Base-by-base conservation (phyloP, 2,113 vertebrate genomes). In the Corythaixoides concolor region DNA sequence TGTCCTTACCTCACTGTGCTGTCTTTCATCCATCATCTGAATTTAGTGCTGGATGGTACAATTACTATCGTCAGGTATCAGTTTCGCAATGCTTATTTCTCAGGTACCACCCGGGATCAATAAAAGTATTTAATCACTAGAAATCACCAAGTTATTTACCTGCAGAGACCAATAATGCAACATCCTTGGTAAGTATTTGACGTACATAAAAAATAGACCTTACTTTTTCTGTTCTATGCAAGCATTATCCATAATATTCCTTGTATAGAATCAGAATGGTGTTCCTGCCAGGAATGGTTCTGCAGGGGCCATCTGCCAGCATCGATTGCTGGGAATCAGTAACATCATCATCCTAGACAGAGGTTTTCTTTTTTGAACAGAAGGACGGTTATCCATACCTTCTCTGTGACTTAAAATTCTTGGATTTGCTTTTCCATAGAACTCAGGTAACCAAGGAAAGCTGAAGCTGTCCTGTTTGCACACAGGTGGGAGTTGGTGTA, bases 161-260 rank as follows among this genome's bases (percentile, higher is more conserved):
- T 58, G 52, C n/a, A 55, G 49, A 67, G 27, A 49, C 37, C 56
- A 53, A 30, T 37, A 56, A 82, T 35, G 24, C n/a, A 63, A 53
- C 43, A 45, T 52, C 60, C 35, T 66, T 30, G 15, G 0, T 39
- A 55, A 50, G 43, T 81, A 33, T 85, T 50, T 55, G 24, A 68
- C 4, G 2, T 17, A 24, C 1, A 2, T 53, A 35, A 52, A 39
- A 88, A 69, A 39, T 0, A 55, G 16, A 35, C 18, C 11, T 53
- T 53, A 26, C 76, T 67, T 53, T 68, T 5, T 23, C 33, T 17
- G 30, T 47, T 43, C 41, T 50, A 3, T 27, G 56, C 41, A 26
- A 63, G 39, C 60, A 20, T 22, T 49, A 33, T 5, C 30, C 6
- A 0, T 32, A 23, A 0, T 47, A 26, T 21, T 33, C 47, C 24